Conservation (phyloP, 2,797 vertebrate genomes). For the Hyperoplus lanceolatus region DNA sequence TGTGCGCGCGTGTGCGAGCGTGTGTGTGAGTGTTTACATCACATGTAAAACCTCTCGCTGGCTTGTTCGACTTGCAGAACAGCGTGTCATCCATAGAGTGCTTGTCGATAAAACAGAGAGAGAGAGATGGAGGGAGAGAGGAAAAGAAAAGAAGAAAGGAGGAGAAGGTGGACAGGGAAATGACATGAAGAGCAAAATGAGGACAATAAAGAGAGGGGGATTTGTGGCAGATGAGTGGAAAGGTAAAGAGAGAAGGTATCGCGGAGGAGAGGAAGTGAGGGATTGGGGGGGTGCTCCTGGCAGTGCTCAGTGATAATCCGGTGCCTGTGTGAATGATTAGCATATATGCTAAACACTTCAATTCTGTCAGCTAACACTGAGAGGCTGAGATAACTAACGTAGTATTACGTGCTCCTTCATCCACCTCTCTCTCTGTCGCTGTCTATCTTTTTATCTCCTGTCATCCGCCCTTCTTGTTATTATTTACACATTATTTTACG, state of each 20-base stretch:
- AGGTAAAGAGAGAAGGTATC: constrained; percentile 56
- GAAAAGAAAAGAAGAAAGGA: background rate
- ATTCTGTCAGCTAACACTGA: constrained; percentile 92
- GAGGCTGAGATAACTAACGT: constrained; percentile 75
- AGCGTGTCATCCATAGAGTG: constrained; percentile 34
- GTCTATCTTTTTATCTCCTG: constrained; percentile 38
- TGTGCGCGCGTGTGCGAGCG: constrained; percentile 12
- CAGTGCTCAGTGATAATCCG: constrained; percentile 74
- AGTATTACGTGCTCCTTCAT: constrained; percentile 38
- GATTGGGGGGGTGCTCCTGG: constrained; percentile 66
- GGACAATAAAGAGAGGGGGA: constrained; percentile 10
- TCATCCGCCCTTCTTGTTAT: constrained; percentile 25
- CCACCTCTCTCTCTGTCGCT: constrained; percentile 40
- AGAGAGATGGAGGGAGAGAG: constrained; percentile 6
- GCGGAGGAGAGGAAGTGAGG: constrained; percentile 49
- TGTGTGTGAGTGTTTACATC: constrained; percentile 19
- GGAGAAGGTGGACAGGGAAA: background rate
- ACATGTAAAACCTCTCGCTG: constrained; percentile 45
- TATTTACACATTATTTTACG: background rate
- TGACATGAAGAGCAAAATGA: background rate
- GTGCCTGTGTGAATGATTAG: constrained; percentile 78
- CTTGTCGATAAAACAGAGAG: constrained; percentile 28
- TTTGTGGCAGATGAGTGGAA: constrained; percentile 25
- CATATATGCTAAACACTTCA: constrained; percentile 93
- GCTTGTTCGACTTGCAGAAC: constrained; percentile 44